A percentile compares a stretch with the other conserved stretches of the same genome.
Conservation (phyloP, 2,113 vertebrate species). For the Gambusia affinis region DNA sequence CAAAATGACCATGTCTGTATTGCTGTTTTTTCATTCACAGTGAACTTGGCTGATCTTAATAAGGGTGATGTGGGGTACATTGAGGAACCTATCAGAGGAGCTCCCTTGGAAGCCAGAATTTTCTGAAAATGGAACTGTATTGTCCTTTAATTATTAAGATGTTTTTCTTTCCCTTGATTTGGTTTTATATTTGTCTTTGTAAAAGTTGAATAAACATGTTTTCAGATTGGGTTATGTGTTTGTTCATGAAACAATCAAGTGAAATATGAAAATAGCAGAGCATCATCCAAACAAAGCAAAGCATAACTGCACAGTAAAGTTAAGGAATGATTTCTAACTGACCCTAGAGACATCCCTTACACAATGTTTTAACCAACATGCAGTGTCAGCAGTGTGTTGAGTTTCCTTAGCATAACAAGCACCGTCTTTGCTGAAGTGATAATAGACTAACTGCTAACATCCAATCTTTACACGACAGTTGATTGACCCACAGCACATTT, state of each 20-base stretch:
- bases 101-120: rapidly evolving
- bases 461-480: too few relatives aligned
- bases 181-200: constrained; percentile 28
- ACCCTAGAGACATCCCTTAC: too few relatives aligned
- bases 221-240: constrained; percentile 11
- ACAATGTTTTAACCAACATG: too few relatives aligned
- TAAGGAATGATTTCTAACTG: too few relatives aligned
- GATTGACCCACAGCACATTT: too few relatives aligned
- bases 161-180: constrained; percentile 9
- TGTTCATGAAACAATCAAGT: background rate
- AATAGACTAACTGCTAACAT: too few relatives aligned
- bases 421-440: too few relatives aligned
- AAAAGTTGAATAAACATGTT: constrained; percentile 31
- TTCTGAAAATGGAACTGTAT: too few relatives aligned
- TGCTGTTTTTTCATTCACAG: background rate
- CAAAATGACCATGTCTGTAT: too few relatives aligned
- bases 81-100: background rate
- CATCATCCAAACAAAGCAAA: background rate
- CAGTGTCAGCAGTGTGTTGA: too few relatives aligned
- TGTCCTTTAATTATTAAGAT: background rate
- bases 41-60: background rate
- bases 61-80: background rate
- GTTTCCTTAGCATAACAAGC: too few relatives aligned
- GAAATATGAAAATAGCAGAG: background rate
- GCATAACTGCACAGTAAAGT: too few relatives aligned